phyloP scores from a whole-genome alignment of 2,797 vertebrate species.

The Sphenopsis melanotis region DNA sequence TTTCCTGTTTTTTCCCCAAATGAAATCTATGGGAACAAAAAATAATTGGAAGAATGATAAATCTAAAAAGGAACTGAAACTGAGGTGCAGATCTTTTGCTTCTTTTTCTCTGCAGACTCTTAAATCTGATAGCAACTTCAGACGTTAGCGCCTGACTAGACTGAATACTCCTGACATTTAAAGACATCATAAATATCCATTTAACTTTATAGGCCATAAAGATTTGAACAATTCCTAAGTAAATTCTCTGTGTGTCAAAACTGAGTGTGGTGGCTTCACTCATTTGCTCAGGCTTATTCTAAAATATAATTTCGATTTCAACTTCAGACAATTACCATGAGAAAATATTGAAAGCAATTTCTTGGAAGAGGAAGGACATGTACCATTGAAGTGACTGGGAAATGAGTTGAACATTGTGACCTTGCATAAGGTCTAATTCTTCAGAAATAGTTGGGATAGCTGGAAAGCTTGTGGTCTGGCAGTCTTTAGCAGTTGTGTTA shows the following conservation, averaged over 20 bases:
- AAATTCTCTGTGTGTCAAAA: neutral
- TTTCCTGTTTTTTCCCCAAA: neutral
- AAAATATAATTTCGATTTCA: neutral
- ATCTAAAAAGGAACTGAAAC: neutral
- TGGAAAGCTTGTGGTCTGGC: neutral
- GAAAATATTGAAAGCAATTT: neutral
- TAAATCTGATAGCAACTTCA: neutral
- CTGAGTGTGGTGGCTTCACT: neutral
- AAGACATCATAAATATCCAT: neutral
- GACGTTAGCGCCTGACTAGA: neutral
- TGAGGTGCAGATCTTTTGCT: neutral
- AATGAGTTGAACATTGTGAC: neutral
- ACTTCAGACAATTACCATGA: neutral
- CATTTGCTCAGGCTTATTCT: neutral
- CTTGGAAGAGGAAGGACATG: neutral
- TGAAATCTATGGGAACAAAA: conserved; percentile 16
- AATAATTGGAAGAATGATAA: conserved; percentile 25
- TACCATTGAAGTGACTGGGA: neutral
- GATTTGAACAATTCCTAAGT: neutral
- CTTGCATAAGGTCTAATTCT: neutral
- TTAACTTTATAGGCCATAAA: neutral
- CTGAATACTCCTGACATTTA: neutral
- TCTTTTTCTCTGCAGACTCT: neutral
- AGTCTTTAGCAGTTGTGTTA: neutral
- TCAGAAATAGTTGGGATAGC: neutral